Base-by-base conservation (phyloP, 1,140 invertebrate genomes). In the Papilio polyxenes region DNA sequence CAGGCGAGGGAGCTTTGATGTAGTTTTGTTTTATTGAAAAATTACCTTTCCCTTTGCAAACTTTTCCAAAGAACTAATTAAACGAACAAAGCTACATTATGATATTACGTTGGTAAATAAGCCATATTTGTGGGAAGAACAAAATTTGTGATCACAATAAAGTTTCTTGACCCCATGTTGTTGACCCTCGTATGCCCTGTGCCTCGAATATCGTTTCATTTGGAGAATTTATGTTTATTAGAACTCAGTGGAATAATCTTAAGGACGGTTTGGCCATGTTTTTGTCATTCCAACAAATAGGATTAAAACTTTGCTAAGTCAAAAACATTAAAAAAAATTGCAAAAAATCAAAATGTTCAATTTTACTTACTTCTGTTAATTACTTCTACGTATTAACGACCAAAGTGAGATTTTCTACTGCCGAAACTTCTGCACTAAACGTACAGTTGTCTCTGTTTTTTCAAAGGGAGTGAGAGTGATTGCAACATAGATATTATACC, bases 161-260 rank as follows among this genome's bases (percentile, higher is more conserved):
- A 72, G 65, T 72, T 72, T 72, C 65, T 72, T 72, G 65, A 72
- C 65, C 65, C 65, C 65, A 72, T 72, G 65, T 72, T 72, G 13
- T 72, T 72, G 65, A 72, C 65, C 65, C 11, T 13, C 4, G 65
- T 72, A 15, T 40, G 65, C 65, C 65, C 65, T 37, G 65, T 72
- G 65, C 31, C 65, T 72, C 65, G 31, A 37, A 72, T 37, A 37
- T 72, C 65, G 11, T 37, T 72, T 72, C 65, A 72, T 72, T 72
- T 72, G 31, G 23, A 40, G 65, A 72, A 72, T 72, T 72, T 72
- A 72, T 37, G 65, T 72, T 72, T 72, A 72, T 72, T 72, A 72
- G 13, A 72, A 37, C 31, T 37, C 31, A 11, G 23, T 72, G 31
- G 65, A 72, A 72, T 69, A 69, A 69, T 72, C 31, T 40, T 13